Conservation (phyloP, 1,140 invertebrate species). For the Saccostrea echinata region DNA sequence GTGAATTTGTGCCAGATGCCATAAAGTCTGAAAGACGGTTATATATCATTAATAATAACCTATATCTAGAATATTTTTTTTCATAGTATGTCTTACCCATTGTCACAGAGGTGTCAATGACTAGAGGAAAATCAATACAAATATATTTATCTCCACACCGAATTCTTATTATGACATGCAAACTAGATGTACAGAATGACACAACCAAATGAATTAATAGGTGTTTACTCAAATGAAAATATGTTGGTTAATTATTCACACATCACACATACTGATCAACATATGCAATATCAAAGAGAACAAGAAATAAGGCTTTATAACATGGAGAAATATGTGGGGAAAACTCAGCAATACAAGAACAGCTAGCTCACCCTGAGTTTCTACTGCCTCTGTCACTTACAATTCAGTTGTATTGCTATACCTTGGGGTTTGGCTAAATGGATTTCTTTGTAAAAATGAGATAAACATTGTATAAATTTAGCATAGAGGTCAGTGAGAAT, state of each 20-base stretch:
- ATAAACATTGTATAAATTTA: no score
- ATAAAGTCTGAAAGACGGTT: neutral
- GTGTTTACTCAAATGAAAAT: neutral
- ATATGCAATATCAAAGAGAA: neutral
- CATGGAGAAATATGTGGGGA: neutral
- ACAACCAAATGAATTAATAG: neutral
- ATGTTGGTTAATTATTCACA: neutral
- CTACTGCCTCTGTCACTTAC: neutral
- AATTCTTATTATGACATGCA: neutral
- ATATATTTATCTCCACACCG: neutral
- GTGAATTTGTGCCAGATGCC: neutral
- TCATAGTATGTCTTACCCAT: constrained; percentile 2
- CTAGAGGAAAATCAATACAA: neutral
- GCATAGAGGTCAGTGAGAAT: neutral
- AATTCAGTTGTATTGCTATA: neutral
- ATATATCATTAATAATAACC: neutral
- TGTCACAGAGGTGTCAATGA: neutral
- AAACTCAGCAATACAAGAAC: neutral
- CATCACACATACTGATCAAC: constrained; percentile 5
- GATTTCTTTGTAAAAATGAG: neutral
- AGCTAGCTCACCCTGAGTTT: neutral
- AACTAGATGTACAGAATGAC: neutral
- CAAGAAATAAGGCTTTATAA: neutral
- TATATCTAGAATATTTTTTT: neutral
- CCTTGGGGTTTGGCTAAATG: neutral